Conservation (phyloP, 1,140 invertebrate genomes). For the Physella acuta region DNA sequence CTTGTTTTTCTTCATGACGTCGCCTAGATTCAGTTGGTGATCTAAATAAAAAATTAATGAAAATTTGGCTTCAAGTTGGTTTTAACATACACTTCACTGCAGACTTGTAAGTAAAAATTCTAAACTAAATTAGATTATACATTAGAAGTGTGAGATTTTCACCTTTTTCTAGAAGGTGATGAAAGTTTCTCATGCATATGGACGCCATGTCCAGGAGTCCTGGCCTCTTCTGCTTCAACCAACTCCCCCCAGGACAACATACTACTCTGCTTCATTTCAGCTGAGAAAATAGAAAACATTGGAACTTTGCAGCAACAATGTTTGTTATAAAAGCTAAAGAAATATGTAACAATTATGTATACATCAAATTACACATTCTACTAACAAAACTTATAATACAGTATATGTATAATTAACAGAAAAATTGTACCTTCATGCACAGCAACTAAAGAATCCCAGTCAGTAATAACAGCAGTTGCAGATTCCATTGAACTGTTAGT, state of each 20-base stretch:
- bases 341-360: not conserved
- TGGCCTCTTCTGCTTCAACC: constrained; percentile 66
- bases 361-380: not conserved
- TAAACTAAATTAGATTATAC: too few species aligned
- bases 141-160: not conserved
- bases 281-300: constrained; percentile 3
- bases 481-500: constrained; percentile 45
- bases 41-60: too few species aligned
- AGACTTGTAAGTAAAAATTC: too few species aligned
- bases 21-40: constrained; percentile 62
- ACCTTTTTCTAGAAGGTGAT: constrained; percentile 82
- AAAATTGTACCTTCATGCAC: constrained; percentile 49
- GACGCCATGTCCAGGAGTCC: constrained; percentile 84
- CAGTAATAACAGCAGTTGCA: constrained; percentile 34
- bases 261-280: constrained; percentile 22
- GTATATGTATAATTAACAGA: not conserved
- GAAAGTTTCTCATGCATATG: constrained; percentile 92
- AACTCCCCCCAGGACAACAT: constrained; percentile 62
- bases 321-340: too few species aligned
- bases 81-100: too few species aligned
- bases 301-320: too few species aligned
- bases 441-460: constrained; percentile 55
- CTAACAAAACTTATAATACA: not conserved
- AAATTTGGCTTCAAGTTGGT: not conserved
- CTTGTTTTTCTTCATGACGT: constrained; percentile 75